These are phyloP conservation scores for Monoplex corrugatus DNA, from an alignment of 2,888 invertebrate species.

Conservation along the genomic window DNA sequence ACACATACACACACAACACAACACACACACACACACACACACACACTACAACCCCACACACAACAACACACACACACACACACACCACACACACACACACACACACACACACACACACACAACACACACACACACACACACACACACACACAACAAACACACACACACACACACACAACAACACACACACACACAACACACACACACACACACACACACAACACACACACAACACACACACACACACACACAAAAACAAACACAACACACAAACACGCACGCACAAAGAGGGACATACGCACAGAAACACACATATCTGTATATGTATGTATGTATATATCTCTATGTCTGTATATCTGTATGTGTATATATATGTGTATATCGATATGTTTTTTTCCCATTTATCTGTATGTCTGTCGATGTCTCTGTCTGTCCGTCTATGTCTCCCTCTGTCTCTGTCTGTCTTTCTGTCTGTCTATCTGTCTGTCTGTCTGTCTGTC, in stretches of 20 bases:
- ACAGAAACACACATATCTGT: background rate
- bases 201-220: background rate
- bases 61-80: background rate
- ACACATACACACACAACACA: conserved; percentile 11
- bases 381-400: too few species aligned
- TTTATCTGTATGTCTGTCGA: too few species aligned
- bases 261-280: background rate
- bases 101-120: too few species aligned
- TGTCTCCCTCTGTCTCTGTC: too few species aligned
- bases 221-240: background rate
- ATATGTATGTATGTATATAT: too few species aligned
- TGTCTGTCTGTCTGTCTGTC: too few species aligned
- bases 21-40: background rate
- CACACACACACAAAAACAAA: background rate
- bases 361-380: too few species aligned
- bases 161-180: conserved; percentile 21
- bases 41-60: background rate
- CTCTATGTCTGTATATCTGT: too few species aligned
- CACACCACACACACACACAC: background rate
- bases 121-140: background rate
- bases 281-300: background rate
- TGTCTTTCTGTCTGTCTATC: too few species aligned
- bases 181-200: background rate
- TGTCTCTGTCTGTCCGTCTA: too few species aligned
- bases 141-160: conserved; percentile 4